A percentile compares a stretch with the other conserved stretches of the same genome.
These are phyloP conservation scores for Zaprionus gabonicus DNA, from an alignment of 1,140 invertebrate species.

Conservation along the genomic window DNA sequence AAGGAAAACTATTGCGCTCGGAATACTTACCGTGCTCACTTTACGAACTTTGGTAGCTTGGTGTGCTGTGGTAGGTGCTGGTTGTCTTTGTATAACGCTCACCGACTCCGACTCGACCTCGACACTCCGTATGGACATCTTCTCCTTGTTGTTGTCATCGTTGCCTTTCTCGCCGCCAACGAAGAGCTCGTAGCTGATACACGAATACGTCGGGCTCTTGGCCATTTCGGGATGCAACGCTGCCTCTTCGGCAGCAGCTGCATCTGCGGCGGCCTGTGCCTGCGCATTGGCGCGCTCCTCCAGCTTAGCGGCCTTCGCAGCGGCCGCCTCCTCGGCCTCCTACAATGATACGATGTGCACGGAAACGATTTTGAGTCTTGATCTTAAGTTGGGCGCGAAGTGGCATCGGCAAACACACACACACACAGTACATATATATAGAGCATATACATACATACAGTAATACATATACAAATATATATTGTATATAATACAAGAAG, in stretches of 20 bases:
- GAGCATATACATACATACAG: slow-evolving; percentile 2
- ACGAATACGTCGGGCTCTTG: slow-evolving; percentile 95
- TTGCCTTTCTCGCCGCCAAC: slow-evolving; percentile 93
- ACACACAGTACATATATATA: background rate
- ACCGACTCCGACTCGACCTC: slow-evolving; percentile 93
- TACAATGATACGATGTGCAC: slow-evolving; percentile 82
- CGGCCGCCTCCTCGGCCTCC: slow-evolving; percentile 93
- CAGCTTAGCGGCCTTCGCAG: slow-evolving; percentile 89
- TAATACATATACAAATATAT: background rate
- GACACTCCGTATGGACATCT: slow-evolving; percentile 95
- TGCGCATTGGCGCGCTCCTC: slow-evolving; percentile 89
- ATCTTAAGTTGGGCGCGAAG: slow-evolving; percentile 23
- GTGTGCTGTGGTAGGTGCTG: slow-evolving; percentile 87
- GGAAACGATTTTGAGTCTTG: slow-evolving; percentile 16
- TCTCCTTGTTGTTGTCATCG: slow-evolving; percentile 94
- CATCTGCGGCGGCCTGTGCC: slow-evolving; percentile 87
- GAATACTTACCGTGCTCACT: slow-evolving; percentile 94
- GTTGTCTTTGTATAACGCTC: slow-evolving; percentile 91
- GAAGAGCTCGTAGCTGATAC: slow-evolving; percentile 95
- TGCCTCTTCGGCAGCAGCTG: slow-evolving; percentile 87
- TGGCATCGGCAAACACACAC: slow-evolving; percentile 36
- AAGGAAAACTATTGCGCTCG: slow-evolving; percentile 73
- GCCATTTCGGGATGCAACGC: slow-evolving; percentile 87
- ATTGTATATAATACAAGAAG: slow-evolving; percentile 3
- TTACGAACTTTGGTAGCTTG: slow-evolving; percentile 90